phyloP scores from a whole-genome alignment of 2,888 invertebrate species.

The Pantelozetes paolii region DNA sequence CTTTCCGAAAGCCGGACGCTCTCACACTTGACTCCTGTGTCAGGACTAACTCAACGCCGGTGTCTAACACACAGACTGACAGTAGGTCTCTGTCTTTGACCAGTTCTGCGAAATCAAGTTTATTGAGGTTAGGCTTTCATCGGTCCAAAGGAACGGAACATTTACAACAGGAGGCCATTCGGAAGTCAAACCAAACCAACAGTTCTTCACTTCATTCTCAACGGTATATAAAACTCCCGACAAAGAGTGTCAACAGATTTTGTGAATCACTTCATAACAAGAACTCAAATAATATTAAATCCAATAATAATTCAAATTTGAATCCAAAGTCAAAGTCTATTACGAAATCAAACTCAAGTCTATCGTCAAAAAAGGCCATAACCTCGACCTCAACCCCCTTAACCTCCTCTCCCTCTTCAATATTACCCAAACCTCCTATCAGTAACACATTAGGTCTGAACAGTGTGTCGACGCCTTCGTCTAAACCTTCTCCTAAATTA shows the following conservation, averaged over 20 bases:
- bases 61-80: background rate
- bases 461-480: background rate
- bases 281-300: background rate
- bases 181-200: slow-evolving; percentile 36
- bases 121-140: slow-evolving; percentile 30
- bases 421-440: slow-evolving; percentile 11
- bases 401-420: background rate
- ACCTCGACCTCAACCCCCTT: background rate
- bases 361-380: background rate
- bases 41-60: background rate
- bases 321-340: background rate
- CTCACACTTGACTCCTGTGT: background rate
- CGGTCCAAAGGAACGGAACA: slow-evolving; percentile 40
- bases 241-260: background rate
- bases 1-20: slow-evolving; percentile 22
- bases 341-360: background rate
- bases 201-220: slow-evolving; percentile 37
- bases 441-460: background rate
- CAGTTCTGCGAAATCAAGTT: slow-evolving; percentile 24
- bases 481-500: background rate
- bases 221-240: slow-evolving; percentile 40
- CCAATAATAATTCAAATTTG: background rate
- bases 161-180: slow-evolving; percentile 38
- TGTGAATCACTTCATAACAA: background rate
- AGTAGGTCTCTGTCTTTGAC: background rate